Base-by-base conservation (phyloP, 2,113 vertebrate genomes). In the Holacanthus passer region DNA sequence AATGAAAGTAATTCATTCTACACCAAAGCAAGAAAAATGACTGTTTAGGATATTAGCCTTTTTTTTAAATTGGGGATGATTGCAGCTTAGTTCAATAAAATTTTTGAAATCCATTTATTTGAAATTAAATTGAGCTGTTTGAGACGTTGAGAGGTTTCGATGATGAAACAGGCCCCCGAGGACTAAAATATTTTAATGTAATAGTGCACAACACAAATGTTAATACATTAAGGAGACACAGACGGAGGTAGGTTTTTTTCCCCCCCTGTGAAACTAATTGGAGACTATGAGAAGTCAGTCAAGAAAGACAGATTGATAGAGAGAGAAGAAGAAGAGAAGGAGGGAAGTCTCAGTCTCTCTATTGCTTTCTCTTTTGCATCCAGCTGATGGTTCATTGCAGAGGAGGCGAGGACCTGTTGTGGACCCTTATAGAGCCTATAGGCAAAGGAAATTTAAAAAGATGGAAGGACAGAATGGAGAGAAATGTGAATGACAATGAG, bases 101-200 rank as follows among this genome's bases (percentile, higher is more conserved):
- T 79, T 47, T 84, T 84, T 67, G 3, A 52, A 88, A 86, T 79
- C 29, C 41, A 71, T 79, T 81, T 58, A 73, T 88, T 87, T 84
- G 5, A 78, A 87, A 83, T 73, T 45, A 58, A 82, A 87, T 59
- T 65, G 48, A 84, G 63, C 41, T 71, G 52, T 71, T 77, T 48
- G 37, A 71, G 73, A 62, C 4, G 5, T 55, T 20, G 43, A 69
- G 73, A 84, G 64, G 72, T 85, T 87, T 45, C 64, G 31, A 75
- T 86, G 78, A 87, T 79, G 70, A 86, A 79, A 69, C 59, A n/a
- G 45, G 29, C 41, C 70, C n/a, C 29, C 16, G 27, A 67, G 37
- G 65, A 76, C 58, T 56, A 64, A 74, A 85, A 83, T 63, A 56
- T 66, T 64, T 50, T 60, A 60, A 59, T 67, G 22, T 66, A 73